Evolutionary conservation across 1,140 invertebrate species (phyloP), one percentile per base, ranked within the genome.

Genomic region (Micrasema longulum): DNA sequence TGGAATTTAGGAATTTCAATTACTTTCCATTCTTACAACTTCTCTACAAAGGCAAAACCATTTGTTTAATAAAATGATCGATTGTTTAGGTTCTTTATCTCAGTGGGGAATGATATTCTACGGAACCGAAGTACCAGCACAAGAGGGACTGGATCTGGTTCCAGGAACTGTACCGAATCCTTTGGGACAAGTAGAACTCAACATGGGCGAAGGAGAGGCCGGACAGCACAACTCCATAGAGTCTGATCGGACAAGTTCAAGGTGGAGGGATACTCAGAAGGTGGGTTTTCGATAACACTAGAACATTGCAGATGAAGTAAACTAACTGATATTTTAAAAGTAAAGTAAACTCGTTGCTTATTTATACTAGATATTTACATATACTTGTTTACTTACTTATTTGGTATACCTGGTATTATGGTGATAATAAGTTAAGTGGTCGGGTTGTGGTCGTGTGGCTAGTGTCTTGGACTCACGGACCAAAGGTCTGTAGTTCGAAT

Each of bases 91-190:
- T 31, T 45, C 41, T 20, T 23, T 88, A 57, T 84, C 85, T 12
- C 85, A 92, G 79, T 93, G 91, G 91, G 87, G 90, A 77, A 81
- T 95, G 74, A 89, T 93, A 75, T 87, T 93, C 80, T 92, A 94
- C 79, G 93, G 93, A 22, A 95, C 93, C 10, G 87, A 90, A 69
- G 82, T 83, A 2, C 87, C 88, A n/a, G 84, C 88, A 12, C 87
- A 88, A 69, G 83, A 85, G 18, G 80, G 83, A 60, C 85, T 86
- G 52, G 79, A 77, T 14, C 79, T 79, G 4, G 76, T 71, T 75
- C 60, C 60, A 2, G 43, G 60, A 7, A 14, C 57, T 35, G 70
- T 71, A 43, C 22, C 23, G n/a, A 45, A 62, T 26, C 45, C 71
- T 4, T 14, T 53, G 50, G 45, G 23, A 10, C 18, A 31, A 6